Conservation (phyloP, 2,113 vertebrate species). For the Pollachius pollachius region DNA sequence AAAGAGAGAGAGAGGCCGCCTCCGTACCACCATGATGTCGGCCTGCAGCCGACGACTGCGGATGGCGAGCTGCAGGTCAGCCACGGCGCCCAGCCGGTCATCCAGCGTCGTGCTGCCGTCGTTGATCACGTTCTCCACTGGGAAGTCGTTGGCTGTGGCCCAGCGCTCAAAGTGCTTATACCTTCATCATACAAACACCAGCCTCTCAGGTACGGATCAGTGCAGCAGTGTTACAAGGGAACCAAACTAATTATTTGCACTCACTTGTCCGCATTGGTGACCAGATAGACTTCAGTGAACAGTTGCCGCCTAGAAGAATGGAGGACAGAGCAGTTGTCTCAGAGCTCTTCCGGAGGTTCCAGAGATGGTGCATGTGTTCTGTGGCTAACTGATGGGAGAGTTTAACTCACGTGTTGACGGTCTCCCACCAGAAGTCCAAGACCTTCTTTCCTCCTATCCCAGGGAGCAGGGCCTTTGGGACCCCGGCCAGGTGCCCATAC, state of each 20-base stretch:
- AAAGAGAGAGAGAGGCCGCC: too few relatives aligned
- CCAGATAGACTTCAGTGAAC: slow-evolving; percentile 79
- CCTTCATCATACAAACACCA: slow-evolving; percentile 42
- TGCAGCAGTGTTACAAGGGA: background rate
- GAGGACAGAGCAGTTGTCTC: too few relatives aligned
- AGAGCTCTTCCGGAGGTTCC: background rate
- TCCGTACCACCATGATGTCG: slow-evolving; percentile 78
- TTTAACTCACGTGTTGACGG: slow-evolving; percentile 74
- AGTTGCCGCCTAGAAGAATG: slow-evolving; percentile 70
- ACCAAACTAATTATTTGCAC: slow-evolving; percentile 23
- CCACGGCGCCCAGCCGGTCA: slow-evolving; percentile 74
- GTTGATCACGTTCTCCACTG: slow-evolving; percentile 77
- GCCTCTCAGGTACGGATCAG: background rate
- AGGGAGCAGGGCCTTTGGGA: slow-evolving; percentile 80
- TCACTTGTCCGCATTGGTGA: slow-evolving; percentile 84
- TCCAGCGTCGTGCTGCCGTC: slow-evolving; percentile 78
- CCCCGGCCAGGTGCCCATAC: slow-evolving; percentile 70
- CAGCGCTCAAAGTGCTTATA: slow-evolving; percentile 83
- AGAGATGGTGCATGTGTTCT: background rate
- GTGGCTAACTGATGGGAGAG: background rate
- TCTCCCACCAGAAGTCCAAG: slow-evolving; percentile 85
- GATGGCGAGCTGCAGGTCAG: slow-evolving; percentile 76
- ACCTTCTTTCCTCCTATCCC: slow-evolving; percentile 81
- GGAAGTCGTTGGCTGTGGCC: slow-evolving; percentile 82
- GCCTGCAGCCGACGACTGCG: slow-evolving; percentile 73